These are phyloP conservation scores for Erebia palarica DNA, from an alignment of 2,888 invertebrate genomes.

Conservation along the genomic window DNA sequence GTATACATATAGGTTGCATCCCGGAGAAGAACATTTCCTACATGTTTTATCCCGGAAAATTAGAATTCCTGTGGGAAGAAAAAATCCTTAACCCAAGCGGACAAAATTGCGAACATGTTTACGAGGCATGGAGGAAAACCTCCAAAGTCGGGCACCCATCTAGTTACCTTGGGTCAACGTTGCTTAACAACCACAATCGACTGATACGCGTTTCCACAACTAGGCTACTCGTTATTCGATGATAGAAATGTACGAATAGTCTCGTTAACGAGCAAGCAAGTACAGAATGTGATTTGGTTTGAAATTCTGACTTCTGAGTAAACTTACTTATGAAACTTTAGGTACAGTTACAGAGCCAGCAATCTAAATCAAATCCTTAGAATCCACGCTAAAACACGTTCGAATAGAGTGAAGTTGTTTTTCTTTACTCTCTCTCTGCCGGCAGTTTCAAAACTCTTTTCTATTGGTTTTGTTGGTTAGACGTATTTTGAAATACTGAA, in stretches of 20 bases:
- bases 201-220: background rate
- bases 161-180: too few species aligned
- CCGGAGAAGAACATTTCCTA: too few species aligned
- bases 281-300: background rate
- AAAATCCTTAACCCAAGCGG: too few species aligned
- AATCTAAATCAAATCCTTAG: slow-evolving; percentile 23
- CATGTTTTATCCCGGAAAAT: too few species aligned
- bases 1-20: too few species aligned
- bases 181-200: too few species aligned
- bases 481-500: slow-evolving; percentile 16
- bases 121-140: too few species aligned
- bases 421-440: slow-evolving; percentile 10
- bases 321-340: slow-evolving; percentile 20
- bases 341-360: slow-evolving; percentile 9
- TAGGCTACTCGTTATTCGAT: background rate
- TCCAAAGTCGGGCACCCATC: too few species aligned
- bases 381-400: slow-evolving; percentile 20
- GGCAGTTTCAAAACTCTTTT: slow-evolving; percentile 14
- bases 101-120: too few species aligned
- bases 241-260: background rate
- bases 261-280: slow-evolving; percentile 3
- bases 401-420: slow-evolving; percentile 19
- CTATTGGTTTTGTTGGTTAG: slow-evolving; percentile 17
- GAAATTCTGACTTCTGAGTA: background rate
- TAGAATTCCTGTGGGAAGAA: too few species aligned